Percentiles rank a stretch among this genome's conserved stretches.
These are phyloP conservation scores for Hydrophis major DNA, from an alignment of 2,797 vertebrate species.

Conservation along the genomic window DNA sequence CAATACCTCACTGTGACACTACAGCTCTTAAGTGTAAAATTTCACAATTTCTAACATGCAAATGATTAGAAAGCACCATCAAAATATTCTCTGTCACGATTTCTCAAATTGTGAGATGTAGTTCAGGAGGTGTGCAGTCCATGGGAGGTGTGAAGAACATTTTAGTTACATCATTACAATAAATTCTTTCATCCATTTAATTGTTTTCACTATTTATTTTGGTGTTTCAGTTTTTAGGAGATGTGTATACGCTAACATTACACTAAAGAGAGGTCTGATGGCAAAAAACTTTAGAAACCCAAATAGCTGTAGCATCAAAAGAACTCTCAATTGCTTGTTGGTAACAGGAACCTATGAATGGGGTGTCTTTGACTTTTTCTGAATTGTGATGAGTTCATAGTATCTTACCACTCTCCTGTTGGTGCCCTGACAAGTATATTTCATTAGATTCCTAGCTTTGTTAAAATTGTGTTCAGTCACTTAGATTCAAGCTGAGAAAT, in stretches of 20 bases:
- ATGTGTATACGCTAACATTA: neutral
- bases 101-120: neutral
- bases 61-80: neutral
- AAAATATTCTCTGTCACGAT: neutral
- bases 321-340: neutral
- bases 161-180: neutral
- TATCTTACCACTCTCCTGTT: constrained; percentile 50
- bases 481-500: constrained; percentile 50
- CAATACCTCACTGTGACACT: neutral
- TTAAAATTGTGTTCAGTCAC: constrained; percentile 12
- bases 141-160: neutral
- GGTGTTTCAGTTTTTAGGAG: neutral
- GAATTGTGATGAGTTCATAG: constrained; percentile 55
- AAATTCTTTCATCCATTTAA: neutral
- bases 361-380: constrained; percentile 43
- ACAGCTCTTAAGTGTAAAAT: neutral
- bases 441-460: neutral
- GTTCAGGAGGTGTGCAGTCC: neutral
- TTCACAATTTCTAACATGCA: neutral
- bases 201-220: neutral
- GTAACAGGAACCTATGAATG: constrained; percentile 7
- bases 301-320: neutral
- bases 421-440: constrained; percentile 33
- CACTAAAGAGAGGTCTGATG: neutral
- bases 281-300: neutral